Evolutionary conservation across 1,140 invertebrate species (phyloP).

Genomic region (Plodia interpunctella): DNA sequence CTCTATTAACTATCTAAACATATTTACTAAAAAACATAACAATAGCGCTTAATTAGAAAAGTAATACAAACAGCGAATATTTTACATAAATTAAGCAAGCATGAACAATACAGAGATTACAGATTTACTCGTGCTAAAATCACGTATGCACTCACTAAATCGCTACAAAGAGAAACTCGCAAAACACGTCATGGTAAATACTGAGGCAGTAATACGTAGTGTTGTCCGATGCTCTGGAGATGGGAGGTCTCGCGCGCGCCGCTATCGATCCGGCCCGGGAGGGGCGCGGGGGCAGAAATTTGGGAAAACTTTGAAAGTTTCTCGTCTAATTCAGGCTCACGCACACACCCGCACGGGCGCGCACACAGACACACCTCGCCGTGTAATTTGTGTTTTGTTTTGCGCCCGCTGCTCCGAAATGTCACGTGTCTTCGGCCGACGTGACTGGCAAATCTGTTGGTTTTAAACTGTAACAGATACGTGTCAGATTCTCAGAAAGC

Average conservation of each 20-base stretch:
- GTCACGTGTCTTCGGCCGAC: slow-evolving; percentile 57
- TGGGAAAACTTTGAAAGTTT: slow-evolving; percentile 78
- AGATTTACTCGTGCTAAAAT: slow-evolving; percentile 20
- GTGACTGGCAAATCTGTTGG: slow-evolving; percentile 31
- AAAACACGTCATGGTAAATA: slow-evolving; percentile 54
- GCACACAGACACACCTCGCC: slow-evolving; percentile 44
- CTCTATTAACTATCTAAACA: neutral
- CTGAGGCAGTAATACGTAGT: slow-evolving; percentile 42
- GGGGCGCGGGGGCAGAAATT: slow-evolving; percentile 64
- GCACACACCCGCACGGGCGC: slow-evolving; percentile 54
- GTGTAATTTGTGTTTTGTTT: slow-evolving; percentile 68
- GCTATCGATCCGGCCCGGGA: slow-evolving; percentile 41
- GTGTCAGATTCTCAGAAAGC: slow-evolving; percentile 5
- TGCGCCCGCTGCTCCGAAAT: slow-evolving; percentile 51
- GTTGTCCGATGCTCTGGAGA: slow-evolving; percentile 68
- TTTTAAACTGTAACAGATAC: slow-evolving; percentile 17
- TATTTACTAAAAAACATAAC: neutral
- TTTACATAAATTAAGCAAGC: slow-evolving; percentile 11
- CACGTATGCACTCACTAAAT: slow-evolving; percentile 29
- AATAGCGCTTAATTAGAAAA: neutral
- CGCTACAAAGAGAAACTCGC: slow-evolving; percentile 41
- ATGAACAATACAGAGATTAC: slow-evolving; percentile 3
- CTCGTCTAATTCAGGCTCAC: slow-evolving; percentile 77
- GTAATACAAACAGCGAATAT: neutral
- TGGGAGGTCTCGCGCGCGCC: slow-evolving; percentile 53